phyloP scores from a whole-genome alignment of 1,140 invertebrate genomes.

The Lordiphosa mommai region DNA sequence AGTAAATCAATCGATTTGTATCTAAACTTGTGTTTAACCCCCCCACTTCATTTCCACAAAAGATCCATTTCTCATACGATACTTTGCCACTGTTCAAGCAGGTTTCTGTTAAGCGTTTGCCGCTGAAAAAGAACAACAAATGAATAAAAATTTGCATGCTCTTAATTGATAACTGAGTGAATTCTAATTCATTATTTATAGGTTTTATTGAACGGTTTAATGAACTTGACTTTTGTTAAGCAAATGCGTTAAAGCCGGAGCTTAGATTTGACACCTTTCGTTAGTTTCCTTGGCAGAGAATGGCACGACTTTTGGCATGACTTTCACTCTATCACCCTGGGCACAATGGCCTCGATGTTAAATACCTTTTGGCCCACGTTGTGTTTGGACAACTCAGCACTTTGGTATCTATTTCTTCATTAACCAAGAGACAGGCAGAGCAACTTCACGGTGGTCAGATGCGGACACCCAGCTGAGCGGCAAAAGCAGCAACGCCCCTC shows the following conservation, averaged over 20 bases:
- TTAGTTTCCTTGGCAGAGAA: background rate
- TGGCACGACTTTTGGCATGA: constrained; percentile 63
- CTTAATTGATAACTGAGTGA: constrained; percentile 67
- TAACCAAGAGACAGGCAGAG: constrained; percentile 57
- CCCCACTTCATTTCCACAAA: background rate
- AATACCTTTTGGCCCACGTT: constrained; percentile 27
- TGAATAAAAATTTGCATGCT: constrained; percentile 48
- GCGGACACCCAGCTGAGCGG: constrained; percentile 57
- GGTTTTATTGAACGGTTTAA: constrained; percentile 47
- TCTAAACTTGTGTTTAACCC: background rate
- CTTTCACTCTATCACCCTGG: constrained; percentile 63
- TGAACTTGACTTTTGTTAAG: constrained; percentile 18
- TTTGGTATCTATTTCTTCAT: constrained; percentile 69
- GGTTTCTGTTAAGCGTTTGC: constrained; percentile 42
- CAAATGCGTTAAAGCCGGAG: background rate
- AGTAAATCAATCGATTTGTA: constrained; percentile 1
- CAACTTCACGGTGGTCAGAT: constrained; percentile 67
- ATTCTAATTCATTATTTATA: constrained; percentile 54
- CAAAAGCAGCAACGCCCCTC: constrained; percentile 60
- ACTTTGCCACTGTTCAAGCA: background rate
- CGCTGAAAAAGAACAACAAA: constrained; percentile 20
- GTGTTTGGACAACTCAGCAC: constrained; percentile 33
- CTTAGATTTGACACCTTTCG: constrained; percentile 34
- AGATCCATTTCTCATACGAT: constrained; percentile 3
- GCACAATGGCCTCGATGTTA: constrained; percentile 49